Evolutionary conservation across 2,797 vertebrate species (phyloP).

Genomic region (Momotus momota): DNA sequence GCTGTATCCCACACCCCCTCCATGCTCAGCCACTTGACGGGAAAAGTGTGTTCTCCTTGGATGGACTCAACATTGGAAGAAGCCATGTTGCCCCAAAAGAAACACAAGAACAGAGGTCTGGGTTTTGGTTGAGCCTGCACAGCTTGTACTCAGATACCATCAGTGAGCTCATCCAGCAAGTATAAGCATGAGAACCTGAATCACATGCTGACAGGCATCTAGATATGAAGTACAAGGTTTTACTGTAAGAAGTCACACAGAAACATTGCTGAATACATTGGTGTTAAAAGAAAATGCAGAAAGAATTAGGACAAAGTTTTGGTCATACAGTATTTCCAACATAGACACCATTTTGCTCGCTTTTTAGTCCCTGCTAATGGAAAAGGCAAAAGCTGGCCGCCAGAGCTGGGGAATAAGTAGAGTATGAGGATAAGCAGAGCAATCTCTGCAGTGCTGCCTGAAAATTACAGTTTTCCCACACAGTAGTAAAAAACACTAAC

Average conservation of each 20-base stretch:
- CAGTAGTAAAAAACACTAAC: background rate
- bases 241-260: background rate
- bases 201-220: background rate
- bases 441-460: background rate
- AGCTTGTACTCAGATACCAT: background rate
- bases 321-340: background rate
- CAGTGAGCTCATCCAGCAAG: background rate
- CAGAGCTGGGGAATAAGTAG: background rate
- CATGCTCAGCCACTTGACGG: fast-evolving
- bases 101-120: background rate
- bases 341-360: background rate
- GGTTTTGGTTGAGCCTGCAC: background rate
- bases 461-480: background rate
- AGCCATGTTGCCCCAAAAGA: background rate
- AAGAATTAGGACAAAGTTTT: background rate
- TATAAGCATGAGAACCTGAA: background rate
- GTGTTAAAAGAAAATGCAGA: background rate
- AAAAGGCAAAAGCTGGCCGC: background rate
- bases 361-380: background rate
- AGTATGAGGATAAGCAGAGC: background rate
- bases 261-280: background rate
- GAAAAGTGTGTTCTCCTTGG: background rate
- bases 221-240: background rate
- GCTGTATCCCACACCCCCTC: background rate
- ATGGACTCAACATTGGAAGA: background rate